Evolutionary conservation across 2,888 invertebrate species (phyloP).

Genomic region (Rhagonycha lutea): DNA sequence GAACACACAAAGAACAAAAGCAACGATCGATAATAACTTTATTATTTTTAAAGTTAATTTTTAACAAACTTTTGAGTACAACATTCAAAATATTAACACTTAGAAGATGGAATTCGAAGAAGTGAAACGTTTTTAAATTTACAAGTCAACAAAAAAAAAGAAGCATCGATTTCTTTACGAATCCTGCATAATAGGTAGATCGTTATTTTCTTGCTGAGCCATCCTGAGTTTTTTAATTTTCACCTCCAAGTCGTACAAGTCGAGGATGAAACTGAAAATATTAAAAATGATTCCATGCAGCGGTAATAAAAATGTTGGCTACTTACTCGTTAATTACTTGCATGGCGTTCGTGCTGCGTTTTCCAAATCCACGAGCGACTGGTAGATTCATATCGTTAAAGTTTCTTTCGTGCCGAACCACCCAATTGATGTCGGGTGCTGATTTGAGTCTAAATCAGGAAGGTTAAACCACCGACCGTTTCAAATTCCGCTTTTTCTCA

Average conservation of each 20-base stretch:
- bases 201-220: slow-evolving; percentile 10
- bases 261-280: slow-evolving; percentile 40
- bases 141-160: neutral
- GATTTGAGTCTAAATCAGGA: slow-evolving; percentile 8
- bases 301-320: neutral
- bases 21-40: slow-evolving; percentile 18
- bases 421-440: slow-evolving; percentile 18
- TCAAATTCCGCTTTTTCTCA: neutral
- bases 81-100: slow-evolving; percentile 15
- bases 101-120: neutral
- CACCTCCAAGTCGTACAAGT: slow-evolving; percentile 40
- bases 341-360: slow-evolving; percentile 59
- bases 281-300: neutral
- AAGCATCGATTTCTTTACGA: neutral
- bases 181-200: neutral
- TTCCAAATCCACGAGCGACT: slow-evolving; percentile 69
- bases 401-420: slow-evolving; percentile 49
- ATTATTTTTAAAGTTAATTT: slow-evolving; percentile 7
- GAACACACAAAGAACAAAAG: neutral
- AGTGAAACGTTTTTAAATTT: neutral
- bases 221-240: slow-evolving; percentile 36
- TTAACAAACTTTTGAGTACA: slow-evolving; percentile 13
- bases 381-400: slow-evolving; percentile 67
- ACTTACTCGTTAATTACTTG: slow-evolving; percentile 39
- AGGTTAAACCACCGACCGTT: neutral